Evolutionary conservation across 1,140 invertebrate species (phyloP), one percentile per base, ranked within the genome.

Genomic region (Anoplolepis gracilipes): DNA sequence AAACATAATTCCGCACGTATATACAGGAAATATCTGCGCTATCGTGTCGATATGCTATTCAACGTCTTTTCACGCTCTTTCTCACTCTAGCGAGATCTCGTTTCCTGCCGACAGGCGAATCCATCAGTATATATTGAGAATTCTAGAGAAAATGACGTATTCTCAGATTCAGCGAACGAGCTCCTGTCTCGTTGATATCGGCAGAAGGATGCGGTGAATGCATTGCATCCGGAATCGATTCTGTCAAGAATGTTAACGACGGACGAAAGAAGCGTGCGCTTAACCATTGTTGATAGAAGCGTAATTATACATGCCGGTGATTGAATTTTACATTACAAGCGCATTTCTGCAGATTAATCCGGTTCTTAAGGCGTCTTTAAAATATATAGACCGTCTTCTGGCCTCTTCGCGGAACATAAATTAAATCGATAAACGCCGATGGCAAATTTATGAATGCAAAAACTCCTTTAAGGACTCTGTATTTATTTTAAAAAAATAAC

Each of bases 81-180:
- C 28, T 78, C 13, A 49, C 49, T 81, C 46, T 39, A 79, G 22
- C n/a, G 46, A 39, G 46, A 81, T 81, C 62, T 79, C 30, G 22
- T 79, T 81, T 81, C 64, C 33, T 30, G 25, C 33, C 22, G 77
- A 70, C 64, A 81, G 64, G 16, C 22, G 33, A 79, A 79, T 69
- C 33, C 28, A 78, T 64, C 75, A 78, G 28, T 65, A 49, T 49
- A 49, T 57, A 81, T 81, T 13, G 78, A 72, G 36, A 19, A 72
- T 81, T 81, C 64, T 42, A 22, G 19, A 81, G 78, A 81, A 81
- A 70, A 72, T 81, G 78, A 81, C 22, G 49, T 79, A 79, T 81
- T 19, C 16, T 81, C 33, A 57, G 49, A 81, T 81, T 70, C 65
- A 81, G 33, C 33, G 64, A 39, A 70, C 46, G 25, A 79, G 65